These are phyloP conservation scores for Oreotragus oreotragus DNA, from an alignment of 2,113 vertebrate genomes.

Conservation along the genomic window DNA sequence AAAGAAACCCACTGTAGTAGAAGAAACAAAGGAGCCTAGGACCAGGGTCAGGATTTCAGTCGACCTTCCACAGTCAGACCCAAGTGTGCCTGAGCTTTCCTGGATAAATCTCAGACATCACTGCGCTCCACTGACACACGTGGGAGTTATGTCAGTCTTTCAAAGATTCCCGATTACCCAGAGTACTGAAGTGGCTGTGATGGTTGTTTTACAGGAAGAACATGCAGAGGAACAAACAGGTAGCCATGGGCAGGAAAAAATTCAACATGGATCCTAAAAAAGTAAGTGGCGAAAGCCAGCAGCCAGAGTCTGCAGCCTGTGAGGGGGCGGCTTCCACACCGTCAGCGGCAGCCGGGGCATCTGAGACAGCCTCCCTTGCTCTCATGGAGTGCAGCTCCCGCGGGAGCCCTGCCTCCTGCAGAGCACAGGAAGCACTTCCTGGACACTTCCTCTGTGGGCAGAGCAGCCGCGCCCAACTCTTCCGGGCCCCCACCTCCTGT, in stretches of 20 bases:
- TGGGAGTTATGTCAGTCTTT: accelerated
- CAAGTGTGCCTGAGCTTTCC: not conserved
- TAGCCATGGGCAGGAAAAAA: constrained; percentile 98
- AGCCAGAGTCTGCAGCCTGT: accelerated
- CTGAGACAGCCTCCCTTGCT: not conserved
- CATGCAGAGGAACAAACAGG: constrained; percentile 99
- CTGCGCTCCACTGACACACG: accelerated
- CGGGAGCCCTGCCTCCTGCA: not conserved
- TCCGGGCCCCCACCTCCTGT: not conserved
- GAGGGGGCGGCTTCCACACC: accelerated
- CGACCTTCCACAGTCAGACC: accelerated
- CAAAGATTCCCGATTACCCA: accelerated
- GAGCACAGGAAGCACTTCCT: not conserved
- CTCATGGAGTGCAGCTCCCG: accelerated
- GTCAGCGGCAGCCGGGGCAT: accelerated
- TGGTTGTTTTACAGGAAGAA: constrained; percentile 88
- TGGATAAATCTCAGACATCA: accelerated
- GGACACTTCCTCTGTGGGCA: too few relatives aligned
- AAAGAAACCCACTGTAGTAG: not conserved
- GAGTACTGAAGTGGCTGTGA: not conserved
- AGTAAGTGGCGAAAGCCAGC: constrained; percentile 76
- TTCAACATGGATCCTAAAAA: constrained; percentile 99
- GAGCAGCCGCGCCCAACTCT: accelerated
- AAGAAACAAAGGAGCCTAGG: not conserved
- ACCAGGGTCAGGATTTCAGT: not conserved